Conservation (phyloP, 1,140 invertebrate species). For the Papilio dardanus region DNA sequence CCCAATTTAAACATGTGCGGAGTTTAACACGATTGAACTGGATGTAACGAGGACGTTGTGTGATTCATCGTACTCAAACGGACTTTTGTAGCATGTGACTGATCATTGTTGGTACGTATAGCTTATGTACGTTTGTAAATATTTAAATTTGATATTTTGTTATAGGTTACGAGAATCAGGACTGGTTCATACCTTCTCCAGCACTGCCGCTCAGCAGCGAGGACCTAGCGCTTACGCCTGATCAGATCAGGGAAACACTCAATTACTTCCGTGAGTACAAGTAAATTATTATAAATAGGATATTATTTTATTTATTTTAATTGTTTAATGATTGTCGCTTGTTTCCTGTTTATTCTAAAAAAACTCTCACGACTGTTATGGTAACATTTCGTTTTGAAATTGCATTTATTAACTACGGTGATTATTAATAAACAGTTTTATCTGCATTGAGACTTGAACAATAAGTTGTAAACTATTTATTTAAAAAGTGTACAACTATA, state of each 20-base stretch:
- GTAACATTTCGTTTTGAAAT: background rate
- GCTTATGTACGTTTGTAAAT: background rate
- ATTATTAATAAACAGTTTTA: background rate
- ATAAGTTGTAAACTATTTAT: no score
- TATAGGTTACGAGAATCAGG: slow-evolving; percentile 96
- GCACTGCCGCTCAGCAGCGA: slow-evolving; percentile 88
- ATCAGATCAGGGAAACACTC: slow-evolving; percentile 97
- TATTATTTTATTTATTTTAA: slow-evolving; percentile 14
- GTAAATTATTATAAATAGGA: slow-evolving; percentile 31
- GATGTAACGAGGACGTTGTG: slow-evolving; percentile 23
- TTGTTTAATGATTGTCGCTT: background rate
- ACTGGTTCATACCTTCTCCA: slow-evolving; percentile 96
- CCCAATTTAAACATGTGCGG: slow-evolving; percentile 27
- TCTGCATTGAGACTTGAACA: background rate
- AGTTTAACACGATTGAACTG: slow-evolving; percentile 28
- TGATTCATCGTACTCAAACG: slow-evolving; percentile 19
- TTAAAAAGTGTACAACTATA: no score
- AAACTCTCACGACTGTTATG: background rate
- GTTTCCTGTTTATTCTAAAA: background rate
- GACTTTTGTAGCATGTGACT: background rate
- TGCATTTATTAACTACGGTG: background rate
- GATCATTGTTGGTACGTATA: slow-evolving; percentile 8
- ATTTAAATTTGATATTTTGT: slow-evolving; percentile 41
- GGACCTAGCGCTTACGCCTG: slow-evolving; percentile 93
- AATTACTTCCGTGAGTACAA: slow-evolving; percentile 98